Evolutionary conservation across 2,888 invertebrate species (phyloP).

Genomic region (Andrena marginata): DNA sequence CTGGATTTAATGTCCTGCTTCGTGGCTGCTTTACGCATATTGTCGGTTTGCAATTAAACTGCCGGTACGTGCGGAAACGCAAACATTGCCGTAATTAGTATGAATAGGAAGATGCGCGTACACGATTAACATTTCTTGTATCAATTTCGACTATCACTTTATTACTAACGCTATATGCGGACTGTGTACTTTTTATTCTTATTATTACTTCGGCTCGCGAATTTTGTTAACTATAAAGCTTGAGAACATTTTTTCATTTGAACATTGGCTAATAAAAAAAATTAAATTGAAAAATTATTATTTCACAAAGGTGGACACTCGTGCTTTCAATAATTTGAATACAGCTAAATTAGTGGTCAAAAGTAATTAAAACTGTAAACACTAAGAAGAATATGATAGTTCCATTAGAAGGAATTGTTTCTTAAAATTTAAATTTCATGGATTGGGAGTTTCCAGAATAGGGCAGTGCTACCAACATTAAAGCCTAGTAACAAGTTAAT

Average conservation of each 20-base stretch:
- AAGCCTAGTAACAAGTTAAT: no score
- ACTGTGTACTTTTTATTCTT: background rate
- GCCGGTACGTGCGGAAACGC: conserved; percentile 17
- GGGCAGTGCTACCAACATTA: no score
- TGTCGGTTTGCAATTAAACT: conserved; percentile 46
- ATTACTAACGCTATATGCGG: background rate
- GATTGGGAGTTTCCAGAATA: no score
- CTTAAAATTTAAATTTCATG: no score
- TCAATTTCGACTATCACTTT: conserved; percentile 12
- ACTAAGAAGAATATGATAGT: no score
- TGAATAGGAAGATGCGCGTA: conserved; percentile 26
- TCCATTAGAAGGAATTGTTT: no score
- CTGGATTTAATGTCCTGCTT: conserved; percentile 17
- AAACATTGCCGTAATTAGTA: conserved; percentile 33
- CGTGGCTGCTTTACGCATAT: conserved; percentile 37
- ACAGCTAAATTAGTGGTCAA: background rate
- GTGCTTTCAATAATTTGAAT: background rate
- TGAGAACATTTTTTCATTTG: background rate
- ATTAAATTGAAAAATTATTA: background rate
- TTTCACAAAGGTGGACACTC: background rate
- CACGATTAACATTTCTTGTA: conserved; percentile 30
- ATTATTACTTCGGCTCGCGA: no score
- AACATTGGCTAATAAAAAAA: background rate
- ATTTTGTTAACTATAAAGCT: no score
- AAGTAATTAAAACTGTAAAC: no score